Conservation (phyloP, 1,140 invertebrate species). For the Drosophila aff. region DNA sequence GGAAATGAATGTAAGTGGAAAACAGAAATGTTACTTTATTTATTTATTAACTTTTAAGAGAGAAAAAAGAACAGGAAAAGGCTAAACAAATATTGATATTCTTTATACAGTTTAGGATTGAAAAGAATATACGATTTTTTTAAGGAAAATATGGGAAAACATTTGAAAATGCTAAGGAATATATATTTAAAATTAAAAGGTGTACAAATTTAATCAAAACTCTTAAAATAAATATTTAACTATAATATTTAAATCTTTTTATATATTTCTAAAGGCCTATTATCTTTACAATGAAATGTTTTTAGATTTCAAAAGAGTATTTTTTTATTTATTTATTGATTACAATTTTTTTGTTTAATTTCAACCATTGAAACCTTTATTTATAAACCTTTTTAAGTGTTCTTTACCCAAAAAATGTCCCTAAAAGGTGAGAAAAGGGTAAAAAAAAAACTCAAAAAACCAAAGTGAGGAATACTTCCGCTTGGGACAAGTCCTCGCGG, state of each 20-base stretch:
- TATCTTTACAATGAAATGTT: fast-evolving
- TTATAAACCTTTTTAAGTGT: neutral
- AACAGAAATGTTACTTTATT: slow-evolving; percentile 14
- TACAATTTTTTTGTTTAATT: fast-evolving
- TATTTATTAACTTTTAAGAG: slow-evolving; percentile 18
- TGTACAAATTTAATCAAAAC: fast-evolving
- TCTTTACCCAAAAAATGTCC: neutral
- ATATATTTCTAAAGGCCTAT: too few species aligned
- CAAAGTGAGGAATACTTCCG: slow-evolving; percentile 77
- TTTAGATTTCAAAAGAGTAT: neutral
- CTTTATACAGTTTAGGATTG: neutral
- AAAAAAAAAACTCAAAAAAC: slow-evolving; percentile 15
- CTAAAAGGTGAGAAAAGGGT: neutral
- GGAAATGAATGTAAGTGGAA: slow-evolving; percentile 90
- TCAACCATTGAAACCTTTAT: neutral
- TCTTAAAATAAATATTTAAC: neutral
- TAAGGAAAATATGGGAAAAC: too few species aligned
- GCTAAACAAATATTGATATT: neutral
- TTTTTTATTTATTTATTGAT: neutral
- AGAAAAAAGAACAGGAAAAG: neutral
- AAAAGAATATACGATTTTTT: neutral
- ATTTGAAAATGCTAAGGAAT: neutral
- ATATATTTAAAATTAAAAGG: neutral
- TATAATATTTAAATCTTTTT: fast-evolving
- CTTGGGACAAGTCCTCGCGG: slow-evolving; percentile 24